Base-by-base conservation (phyloP, 2,888 invertebrate genomes). In the Mayetiola destructor region DNA sequence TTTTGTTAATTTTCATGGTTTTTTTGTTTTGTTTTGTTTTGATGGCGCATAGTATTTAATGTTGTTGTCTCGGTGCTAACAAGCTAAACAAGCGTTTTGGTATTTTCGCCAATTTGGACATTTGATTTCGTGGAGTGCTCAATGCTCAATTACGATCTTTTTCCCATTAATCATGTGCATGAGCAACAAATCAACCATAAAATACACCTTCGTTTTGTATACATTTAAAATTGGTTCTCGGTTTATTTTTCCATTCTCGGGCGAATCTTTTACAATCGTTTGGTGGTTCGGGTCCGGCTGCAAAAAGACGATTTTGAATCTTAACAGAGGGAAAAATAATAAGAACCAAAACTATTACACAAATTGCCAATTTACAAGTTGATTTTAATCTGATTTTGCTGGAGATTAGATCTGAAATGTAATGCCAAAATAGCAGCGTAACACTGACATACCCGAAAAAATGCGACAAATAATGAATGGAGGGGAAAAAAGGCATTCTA, bases 121-220 rank as follows among this genome's bases (percentile, higher is more conserved):
- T 9, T 36, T 20, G 40, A 10, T 21, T 40, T 40, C 12, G 40
- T 16, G 12, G n/a, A 5, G 4, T 12, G 8, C 5, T 16, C 37
- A 4, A 21, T 42, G 39, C 48, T 48, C 48, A 48, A 48, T 48
- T 48, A 48, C 27, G 20, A 16, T 9, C 21, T 42, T 48, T 48
- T 48, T 9, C 14, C 48, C 48, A 48, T 48, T 48, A 48, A 48
- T 48, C 48, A 48, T 48, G 48, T 48, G 48, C 27, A n/a, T 12
- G 8, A 48, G 48, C n/a, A 27, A 48, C 48, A 48, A 48, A 48
- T 48, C 48, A 48, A 48, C 48, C 48, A 48, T 42, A 48, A 27
- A 27, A 48, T 48, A 48, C 48, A 48, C 48, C 48, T 48, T 48
- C 23, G n/a, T n/a, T n/a, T n/a, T n/a, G n/a, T n/a, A n/a, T n/a